Conservation (phyloP, 1,140 invertebrate genomes). For the Belonocnema kinseyi region DNA sequence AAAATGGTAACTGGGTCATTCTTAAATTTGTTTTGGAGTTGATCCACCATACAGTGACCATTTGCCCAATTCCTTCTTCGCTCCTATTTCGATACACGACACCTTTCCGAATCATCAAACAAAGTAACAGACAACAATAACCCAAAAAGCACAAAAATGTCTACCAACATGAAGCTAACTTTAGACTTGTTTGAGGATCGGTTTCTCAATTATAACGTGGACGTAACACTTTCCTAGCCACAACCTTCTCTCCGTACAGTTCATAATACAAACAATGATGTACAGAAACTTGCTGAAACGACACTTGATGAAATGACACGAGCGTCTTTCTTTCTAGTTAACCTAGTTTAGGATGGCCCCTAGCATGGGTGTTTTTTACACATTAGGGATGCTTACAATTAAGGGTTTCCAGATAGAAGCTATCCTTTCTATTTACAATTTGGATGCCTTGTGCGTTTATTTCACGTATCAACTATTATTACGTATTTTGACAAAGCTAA, state of each 20-base stretch:
- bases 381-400: constrained; percentile 20
- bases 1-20: constrained; percentile 23
- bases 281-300: not conserved
- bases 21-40: constrained; percentile 21
- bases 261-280: constrained; percentile 1
- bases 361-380: constrained; percentile 20
- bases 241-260: not conserved
- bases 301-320: constrained; percentile 13
- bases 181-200: constrained; percentile 1
- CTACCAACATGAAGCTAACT: constrained; percentile 16
- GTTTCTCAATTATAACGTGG: not conserved
- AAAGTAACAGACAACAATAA: constrained; percentile 14
- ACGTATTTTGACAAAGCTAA: not conserved
- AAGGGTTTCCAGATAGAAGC: not conserved
- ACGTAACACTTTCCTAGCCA: constrained; percentile 10
- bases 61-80: constrained; percentile 24
- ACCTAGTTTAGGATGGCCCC: constrained; percentile 8
- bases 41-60: not conserved
- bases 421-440: constrained; percentile 17
- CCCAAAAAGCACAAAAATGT: not conserved
- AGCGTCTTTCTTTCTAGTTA: constrained; percentile 23
- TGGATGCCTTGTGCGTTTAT: constrained; percentile 17
- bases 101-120: constrained; percentile 1
- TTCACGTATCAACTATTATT: constrained; percentile 9
- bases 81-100: constrained; percentile 1